A percentile compares a stretch with the other conserved stretches of the same genome.
These are phyloP conservation scores for Oncopeltus fasciatus DNA, from an alignment of 1,140 invertebrate genomes.

Conservation along the genomic window DNA sequence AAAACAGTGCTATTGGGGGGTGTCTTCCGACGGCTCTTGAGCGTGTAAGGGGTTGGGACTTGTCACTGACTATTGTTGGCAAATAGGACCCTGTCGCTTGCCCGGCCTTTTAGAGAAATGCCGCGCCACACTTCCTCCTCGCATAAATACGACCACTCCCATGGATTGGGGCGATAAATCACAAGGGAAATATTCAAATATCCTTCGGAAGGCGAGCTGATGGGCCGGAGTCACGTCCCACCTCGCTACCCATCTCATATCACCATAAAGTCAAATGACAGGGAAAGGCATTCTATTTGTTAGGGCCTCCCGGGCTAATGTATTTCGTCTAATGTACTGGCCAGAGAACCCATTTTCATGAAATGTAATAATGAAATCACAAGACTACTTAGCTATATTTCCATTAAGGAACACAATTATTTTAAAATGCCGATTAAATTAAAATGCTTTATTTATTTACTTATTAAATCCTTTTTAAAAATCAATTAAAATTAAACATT, in stretches of 20 bases:
- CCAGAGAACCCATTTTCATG: too few relatives aligned
- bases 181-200: not conserved
- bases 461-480: too few relatives aligned
- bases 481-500: too few relatives aligned
- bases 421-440: too few relatives aligned
- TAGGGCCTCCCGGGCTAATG: too few relatives aligned
- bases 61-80: not conserved
- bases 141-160: slow-evolving; percentile 2
- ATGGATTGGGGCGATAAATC: not conserved
- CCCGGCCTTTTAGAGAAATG: slow-evolving; percentile 1
- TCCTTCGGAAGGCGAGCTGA: not conserved
- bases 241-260: not conserved
- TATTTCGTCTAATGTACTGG: too few relatives aligned
- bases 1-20: not conserved
- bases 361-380: too few relatives aligned
- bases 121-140: not conserved
- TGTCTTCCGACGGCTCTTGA: not conserved
- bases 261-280: not conserved
- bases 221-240: not conserved
- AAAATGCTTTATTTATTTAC: too few relatives aligned
- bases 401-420: too few relatives aligned
- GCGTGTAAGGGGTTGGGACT: not conserved
- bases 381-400: too few relatives aligned
- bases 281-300: not conserved
- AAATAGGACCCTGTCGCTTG: not conserved